A percentile compares a stretch with the other conserved stretches of the same genome.
Evolutionary conservation across 2,797 vertebrate genomes (phyloP).

Genomic region (Lagorchestes hirsutus): DNA sequence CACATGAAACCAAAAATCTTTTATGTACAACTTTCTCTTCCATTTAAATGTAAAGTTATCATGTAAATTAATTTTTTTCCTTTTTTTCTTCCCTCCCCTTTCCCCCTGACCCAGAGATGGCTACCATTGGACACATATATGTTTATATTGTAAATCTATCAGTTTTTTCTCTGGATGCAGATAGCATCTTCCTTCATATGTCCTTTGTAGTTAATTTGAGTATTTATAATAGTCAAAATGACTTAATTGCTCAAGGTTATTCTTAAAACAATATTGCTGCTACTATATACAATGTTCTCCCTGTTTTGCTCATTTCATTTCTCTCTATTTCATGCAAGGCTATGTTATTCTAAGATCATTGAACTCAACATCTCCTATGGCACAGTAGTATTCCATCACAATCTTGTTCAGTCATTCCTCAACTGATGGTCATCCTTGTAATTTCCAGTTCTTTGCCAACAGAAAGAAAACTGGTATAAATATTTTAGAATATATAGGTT

Average conservation of each 20-base stretch:
- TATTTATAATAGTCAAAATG: not conserved
- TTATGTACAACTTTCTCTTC: not conserved
- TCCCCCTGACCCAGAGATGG: not conserved
- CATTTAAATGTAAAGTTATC: not conserved
- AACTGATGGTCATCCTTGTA: not conserved
- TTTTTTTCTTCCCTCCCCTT: not conserved
- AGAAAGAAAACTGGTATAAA: not conserved
- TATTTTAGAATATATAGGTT: not conserved
- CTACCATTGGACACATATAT: not conserved
- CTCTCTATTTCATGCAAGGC: not conserved
- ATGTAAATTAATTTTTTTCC: not conserved
- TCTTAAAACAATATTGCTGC: not conserved
- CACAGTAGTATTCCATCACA: no score
- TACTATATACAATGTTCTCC: not conserved
- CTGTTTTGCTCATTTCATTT: not conserved
- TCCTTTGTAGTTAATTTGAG: not conserved
- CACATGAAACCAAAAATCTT: not conserved
- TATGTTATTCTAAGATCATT: no score
- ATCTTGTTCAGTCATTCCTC: not conserved
- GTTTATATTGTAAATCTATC: not conserved
- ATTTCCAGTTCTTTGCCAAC: not conserved
- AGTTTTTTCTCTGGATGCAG: not conserved
- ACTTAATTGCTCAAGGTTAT: not conserved
- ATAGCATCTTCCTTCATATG: not conserved
- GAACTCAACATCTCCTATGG: no score